Base-by-base conservation (phyloP, 2,797 vertebrate genomes). In the Tachyglossus aculeatus region DNA sequence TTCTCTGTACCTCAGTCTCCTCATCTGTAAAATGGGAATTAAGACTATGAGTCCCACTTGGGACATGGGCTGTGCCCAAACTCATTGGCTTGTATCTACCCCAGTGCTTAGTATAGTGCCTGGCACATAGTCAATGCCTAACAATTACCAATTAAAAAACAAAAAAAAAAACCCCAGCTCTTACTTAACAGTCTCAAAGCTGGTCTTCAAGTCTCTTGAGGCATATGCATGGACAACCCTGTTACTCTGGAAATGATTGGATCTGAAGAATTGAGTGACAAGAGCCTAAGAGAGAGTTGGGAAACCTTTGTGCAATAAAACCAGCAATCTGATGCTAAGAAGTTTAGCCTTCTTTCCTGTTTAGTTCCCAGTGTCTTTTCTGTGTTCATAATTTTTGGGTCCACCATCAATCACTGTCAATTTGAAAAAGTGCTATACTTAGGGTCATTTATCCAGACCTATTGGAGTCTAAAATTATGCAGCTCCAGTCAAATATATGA, bases 381-480 rank as follows among this genome's bases (percentile, higher is more conserved):
- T 91, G 88, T 93, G 93, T 95, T 96, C 90, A 93, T 96, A 94
- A 95, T 94, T 94, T 90, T 88, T 88, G 60, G 76, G 89, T 91
- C 91, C 54, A 74, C 93, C 95, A 97, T 98, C 94, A 90, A 96
- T 98, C 97, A 98, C 65, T 93, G 94, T 95, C 90, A 94, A 86
- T 92, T 92, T 96, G 96, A 96, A 95, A 94, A 92, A 95, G 91
- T 92, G 91, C 92, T 91, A 88, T 93, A 94, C 92, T 94, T 94
- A 94, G 90, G 94, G 94, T 96, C 94, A 94, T 95, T 95, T 96
- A 94, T 95, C 93, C 90, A 94, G 92, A 91, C 94, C 95, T 95
- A 95, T 95, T 93, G 92, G 94, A 96, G 96, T 94, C 91, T 92
- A 93, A 93, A 93, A 93, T 94, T 93, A 93, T 94, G 93, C 93